Conservation (phyloP, 2,888 invertebrate genomes). For the Ceramica pisi region DNA sequence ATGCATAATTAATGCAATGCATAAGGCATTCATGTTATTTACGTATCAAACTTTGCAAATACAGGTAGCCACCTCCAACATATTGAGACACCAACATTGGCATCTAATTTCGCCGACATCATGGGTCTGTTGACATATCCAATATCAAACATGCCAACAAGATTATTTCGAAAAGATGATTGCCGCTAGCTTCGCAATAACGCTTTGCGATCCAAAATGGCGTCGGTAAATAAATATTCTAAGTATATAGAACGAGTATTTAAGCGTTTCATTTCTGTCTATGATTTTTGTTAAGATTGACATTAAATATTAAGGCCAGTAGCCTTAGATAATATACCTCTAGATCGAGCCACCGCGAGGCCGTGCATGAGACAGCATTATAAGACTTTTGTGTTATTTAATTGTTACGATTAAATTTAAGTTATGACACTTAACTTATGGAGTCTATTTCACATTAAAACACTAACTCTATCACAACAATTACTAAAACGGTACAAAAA, state of each 20-base stretch:
- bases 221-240: constrained; percentile 17
- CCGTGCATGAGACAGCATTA: no score
- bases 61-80: constrained; percentile 2
- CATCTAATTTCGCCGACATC: constrained; percentile 37
- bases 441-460: no score
- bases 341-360: no score
- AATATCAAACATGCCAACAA: constrained; percentile 53
- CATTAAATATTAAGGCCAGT: not conserved
- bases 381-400: no score
- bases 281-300: not conserved
- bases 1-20: no score
- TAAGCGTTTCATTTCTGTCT: not conserved
- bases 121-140: constrained; percentile 44
- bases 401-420: no score
- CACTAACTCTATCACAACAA: no score
- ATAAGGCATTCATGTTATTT: not conserved
- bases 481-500: no score
- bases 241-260: not conserved
- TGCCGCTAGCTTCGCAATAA: constrained; percentile 17
- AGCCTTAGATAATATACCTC: no score
- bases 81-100: constrained; percentile 10
- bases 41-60: not conserved
- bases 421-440: no score
- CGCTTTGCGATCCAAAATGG: constrained; percentile 26
- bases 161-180: constrained; percentile 51